These are phyloP conservation scores for Podarcis muralis DNA, from an alignment of 2,113 vertebrate species.

Conservation along the genomic window DNA sequence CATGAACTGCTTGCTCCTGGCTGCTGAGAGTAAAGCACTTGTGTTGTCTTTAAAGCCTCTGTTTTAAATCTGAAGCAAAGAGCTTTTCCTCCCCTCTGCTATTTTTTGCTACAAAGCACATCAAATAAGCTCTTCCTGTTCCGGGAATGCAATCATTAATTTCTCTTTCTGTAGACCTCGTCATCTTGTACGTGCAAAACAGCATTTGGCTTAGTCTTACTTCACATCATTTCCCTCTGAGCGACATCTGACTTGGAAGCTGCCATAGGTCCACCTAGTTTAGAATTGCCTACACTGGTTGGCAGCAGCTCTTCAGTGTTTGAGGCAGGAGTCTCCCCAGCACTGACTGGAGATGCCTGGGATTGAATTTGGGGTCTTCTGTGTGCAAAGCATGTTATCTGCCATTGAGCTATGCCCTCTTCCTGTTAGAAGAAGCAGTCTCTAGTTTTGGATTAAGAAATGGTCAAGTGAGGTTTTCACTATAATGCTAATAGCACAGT, in stretches of 20 bases:
- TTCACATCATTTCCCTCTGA: not conserved
- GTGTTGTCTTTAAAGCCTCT: not conserved
- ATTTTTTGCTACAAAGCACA: slow-evolving; percentile 31
- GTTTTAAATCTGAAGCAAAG: slow-evolving; percentile 32
- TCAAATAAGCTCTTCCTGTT: slow-evolving; percentile 4
- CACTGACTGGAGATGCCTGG: not conserved
- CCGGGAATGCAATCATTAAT: slow-evolving; percentile 32
- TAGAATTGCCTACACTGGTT: not conserved
- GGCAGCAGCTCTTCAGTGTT: not conserved
- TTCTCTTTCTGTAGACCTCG: slow-evolving; percentile 17
- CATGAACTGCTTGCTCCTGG: not conserved
- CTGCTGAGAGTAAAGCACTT: not conserved
- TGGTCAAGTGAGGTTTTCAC: not conserved
- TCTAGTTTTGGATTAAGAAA: not conserved
- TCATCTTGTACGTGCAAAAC: slow-evolving; percentile 6
- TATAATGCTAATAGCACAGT: not conserved
- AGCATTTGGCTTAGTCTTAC: slow-evolving; percentile 51
- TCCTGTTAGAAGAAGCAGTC: not conserved
- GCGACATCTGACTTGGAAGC: not conserved
- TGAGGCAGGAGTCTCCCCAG: not conserved
- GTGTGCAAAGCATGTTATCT: not conserved
- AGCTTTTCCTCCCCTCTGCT: rapidly evolving
- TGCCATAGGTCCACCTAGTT: not conserved
- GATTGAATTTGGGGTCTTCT: not conserved
- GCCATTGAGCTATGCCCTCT: not conserved